These are phyloP conservation scores for Circaetus gallicus DNA, from an alignment of 2,113 vertebrate genomes.

Conservation along the genomic window DNA sequence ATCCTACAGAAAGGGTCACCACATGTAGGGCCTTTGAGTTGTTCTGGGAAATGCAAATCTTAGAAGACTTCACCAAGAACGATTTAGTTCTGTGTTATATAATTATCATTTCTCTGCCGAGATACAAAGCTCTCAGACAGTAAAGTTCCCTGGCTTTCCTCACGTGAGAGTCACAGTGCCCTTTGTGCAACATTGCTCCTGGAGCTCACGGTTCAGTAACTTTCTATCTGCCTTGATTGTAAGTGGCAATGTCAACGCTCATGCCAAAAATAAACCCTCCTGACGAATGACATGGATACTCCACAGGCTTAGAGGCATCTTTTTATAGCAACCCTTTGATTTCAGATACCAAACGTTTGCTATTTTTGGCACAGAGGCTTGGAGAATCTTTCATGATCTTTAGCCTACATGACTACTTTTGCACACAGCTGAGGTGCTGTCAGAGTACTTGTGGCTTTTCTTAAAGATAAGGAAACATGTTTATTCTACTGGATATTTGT, in stretches of 20 bases:
- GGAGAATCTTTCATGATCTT: conserved; percentile 72
- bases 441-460: background rate
- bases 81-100: background rate
- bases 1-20: background rate
- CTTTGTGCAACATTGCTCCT: background rate
- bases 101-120: background rate
- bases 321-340: conserved; percentile 90
- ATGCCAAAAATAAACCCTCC: conserved; percentile 85
- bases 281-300: conserved; percentile 75
- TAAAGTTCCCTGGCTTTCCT: background rate
- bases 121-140: background rate
- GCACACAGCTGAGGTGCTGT: conserved; percentile 4
- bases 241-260: conserved; percentile 84
- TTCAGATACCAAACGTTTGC: conserved; percentile 79
- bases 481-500: background rate
- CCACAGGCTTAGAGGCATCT: conserved; percentile 74
- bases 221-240: conserved; percentile 36
- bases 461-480: conserved; percentile 20
- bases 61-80: background rate
- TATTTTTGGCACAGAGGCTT: conserved; percentile 81
- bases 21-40: background rate
- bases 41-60: background rate
- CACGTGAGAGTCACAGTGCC: background rate
- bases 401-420: conserved; percentile 69
- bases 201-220: background rate